A percentile compares a stretch with the other conserved stretches of the same genome.
These are phyloP conservation scores for Oithona nana DNA, from an alignment of 2,888 invertebrate species.

Conservation along the genomic window DNA sequence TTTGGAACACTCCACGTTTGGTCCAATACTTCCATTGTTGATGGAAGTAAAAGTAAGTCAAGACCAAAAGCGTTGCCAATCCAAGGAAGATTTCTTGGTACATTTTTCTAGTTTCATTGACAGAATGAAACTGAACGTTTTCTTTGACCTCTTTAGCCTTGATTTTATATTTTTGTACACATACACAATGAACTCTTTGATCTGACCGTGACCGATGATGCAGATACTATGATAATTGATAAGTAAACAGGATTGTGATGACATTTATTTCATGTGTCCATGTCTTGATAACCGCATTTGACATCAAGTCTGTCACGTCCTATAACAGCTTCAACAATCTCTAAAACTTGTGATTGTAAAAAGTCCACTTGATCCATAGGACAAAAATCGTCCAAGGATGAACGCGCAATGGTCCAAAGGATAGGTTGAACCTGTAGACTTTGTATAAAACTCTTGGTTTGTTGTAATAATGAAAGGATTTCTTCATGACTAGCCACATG, in stretches of 20 bases:
- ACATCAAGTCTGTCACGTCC: not conserved
- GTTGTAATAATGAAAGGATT: conserved; percentile 39
- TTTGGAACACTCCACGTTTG: not conserved
- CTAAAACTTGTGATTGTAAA: conserved; percentile 39
- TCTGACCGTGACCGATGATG: no score
- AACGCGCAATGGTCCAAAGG: conserved; percentile 54
- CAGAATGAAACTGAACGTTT: no score
- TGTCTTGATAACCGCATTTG: not conserved
- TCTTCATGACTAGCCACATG: conserved; percentile 52
- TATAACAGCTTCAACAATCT: not conserved
- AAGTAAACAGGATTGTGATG: no score
- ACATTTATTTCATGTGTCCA: no score
- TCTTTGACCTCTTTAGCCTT: no score
- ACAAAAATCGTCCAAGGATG: conserved; percentile 72
- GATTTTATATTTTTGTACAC: no score
- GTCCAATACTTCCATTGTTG: not conserved
- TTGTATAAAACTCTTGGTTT: conserved; percentile 40
- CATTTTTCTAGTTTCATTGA: no score
- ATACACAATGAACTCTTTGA: no score
- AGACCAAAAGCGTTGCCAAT: no score
- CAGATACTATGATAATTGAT: no score
- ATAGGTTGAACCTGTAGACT: conserved; percentile 42
- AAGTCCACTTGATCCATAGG: conserved; percentile 59
- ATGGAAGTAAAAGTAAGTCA: no score
- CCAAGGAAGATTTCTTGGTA: no score